Conservation (phyloP, 2,797 vertebrate species). For the Pygocentrus nattereri region DNA sequence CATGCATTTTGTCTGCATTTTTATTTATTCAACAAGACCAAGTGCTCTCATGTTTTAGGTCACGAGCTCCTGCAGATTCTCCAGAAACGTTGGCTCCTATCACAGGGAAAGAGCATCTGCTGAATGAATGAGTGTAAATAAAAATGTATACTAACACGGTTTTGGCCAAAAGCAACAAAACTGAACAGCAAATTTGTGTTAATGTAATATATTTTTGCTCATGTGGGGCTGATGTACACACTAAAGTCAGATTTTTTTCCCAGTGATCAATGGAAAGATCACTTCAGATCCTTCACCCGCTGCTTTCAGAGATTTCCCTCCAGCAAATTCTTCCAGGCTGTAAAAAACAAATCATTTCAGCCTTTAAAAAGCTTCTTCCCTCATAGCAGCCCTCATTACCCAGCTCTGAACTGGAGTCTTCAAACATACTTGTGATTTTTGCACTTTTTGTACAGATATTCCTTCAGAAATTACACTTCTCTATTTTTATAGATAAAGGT, state of each 20-base stretch:
- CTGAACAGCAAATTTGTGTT: background rate
- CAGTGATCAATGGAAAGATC: background rate
- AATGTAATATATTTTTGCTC: background rate
- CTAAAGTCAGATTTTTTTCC: background rate
- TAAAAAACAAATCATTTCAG: background rate
- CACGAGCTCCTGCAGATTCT: too few species aligned
- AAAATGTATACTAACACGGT: background rate
- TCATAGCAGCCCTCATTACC: background rate
- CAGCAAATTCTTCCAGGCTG: background rate
- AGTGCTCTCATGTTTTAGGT: too few species aligned
- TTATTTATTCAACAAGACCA: too few species aligned
- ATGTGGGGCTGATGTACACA: background rate
- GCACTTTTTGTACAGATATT: background rate
- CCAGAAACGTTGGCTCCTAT: too few species aligned
- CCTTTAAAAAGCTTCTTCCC: background rate
- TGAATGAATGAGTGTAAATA: background rate
- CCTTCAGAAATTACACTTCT: background rate
- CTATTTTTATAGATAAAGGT: background rate
- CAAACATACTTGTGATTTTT: too few species aligned
- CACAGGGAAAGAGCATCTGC: background rate
- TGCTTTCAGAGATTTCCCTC: background rate
- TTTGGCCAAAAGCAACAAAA: background rate
- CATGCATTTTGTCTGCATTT: too few species aligned
- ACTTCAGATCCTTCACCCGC: background rate
- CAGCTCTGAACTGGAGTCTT: background rate